These are phyloP conservation scores for Orientallactaga bullata DNA, from an alignment of 2,113 vertebrate genomes.

Conservation along the genomic window DNA sequence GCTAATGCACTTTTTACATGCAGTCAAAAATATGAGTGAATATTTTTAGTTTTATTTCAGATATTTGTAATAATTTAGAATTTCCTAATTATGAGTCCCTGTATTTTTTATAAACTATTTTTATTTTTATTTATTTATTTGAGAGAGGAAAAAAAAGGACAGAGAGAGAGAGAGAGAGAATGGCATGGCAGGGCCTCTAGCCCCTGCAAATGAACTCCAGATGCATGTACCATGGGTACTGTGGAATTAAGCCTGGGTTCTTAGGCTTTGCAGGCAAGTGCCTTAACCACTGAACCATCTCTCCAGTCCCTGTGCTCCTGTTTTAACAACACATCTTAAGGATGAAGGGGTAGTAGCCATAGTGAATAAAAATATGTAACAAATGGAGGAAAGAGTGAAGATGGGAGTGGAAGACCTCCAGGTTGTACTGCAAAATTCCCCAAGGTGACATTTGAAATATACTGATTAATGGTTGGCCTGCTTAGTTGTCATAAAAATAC, in stretches of 20 bases:
- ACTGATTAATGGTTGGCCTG: background rate
- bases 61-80: background rate
- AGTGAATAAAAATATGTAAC: constrained; percentile 38
- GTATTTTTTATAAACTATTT: too few relatives aligned
- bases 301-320: background rate
- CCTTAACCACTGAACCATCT: too few relatives aligned
- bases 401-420: background rate
- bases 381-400: constrained; percentile 23
- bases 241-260: too few relatives aligned
- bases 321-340: constrained; percentile 36
- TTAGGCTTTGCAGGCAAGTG: too few relatives aligned
- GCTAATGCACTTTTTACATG: background rate
- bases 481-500: constrained; percentile 27
- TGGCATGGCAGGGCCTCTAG: too few relatives aligned
- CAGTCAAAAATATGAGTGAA: constrained; percentile 39
- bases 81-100: background rate
- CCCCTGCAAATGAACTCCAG: too few relatives aligned
- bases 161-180: too few relatives aligned
- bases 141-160: too few relatives aligned
- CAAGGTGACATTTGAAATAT: constrained; percentile 35
- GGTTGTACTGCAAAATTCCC: constrained; percentile 3
- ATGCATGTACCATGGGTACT: too few relatives aligned
- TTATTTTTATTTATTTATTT: too few relatives aligned
- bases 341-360: constrained; percentile 12
- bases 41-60: background rate